Evolutionary conservation across 2,113 vertebrate genomes (phyloP).

Genomic region (Lynx canadensis): DNA sequence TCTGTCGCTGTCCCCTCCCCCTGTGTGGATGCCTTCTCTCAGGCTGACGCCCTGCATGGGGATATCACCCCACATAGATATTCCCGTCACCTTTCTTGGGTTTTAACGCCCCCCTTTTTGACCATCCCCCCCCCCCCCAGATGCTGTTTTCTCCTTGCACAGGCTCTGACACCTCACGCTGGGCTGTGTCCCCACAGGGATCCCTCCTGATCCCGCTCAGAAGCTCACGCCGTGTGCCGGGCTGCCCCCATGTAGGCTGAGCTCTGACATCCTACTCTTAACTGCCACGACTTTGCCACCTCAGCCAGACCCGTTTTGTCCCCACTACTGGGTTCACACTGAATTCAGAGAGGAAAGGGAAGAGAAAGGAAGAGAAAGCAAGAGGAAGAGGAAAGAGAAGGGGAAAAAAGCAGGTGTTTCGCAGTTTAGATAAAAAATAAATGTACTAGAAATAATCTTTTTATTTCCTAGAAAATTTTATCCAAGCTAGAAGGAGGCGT

Average conservation of each 20-base stretch:
- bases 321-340: background rate
- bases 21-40: background rate
- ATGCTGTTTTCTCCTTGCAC: background rate
- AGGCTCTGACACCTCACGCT: background rate
- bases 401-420: background rate
- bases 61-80: rapidly evolving
- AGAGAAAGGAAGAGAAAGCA: background rate
- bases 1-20: rapidly evolving
- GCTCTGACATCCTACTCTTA: background rate
- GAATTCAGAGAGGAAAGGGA: background rate
- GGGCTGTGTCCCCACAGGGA: background rate
- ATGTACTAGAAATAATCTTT: background rate
- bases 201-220: background rate
- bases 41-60: background rate
- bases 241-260: background rate
- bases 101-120: background rate
- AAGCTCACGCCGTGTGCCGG: background rate
- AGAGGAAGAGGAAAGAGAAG: background rate
- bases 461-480: background rate
- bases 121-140: rapidly evolving
- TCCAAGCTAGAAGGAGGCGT: background rate
- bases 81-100: background rate
- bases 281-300: background rate
- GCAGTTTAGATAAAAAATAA: slow-evolving; percentile 21
- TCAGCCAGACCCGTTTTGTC: background rate